A percentile compares a stretch with the other conserved stretches of the same genome.
phyloP scores from a whole-genome alignment of 2,797 vertebrate genomes.

The Acestrorhynchus altus region DNA sequence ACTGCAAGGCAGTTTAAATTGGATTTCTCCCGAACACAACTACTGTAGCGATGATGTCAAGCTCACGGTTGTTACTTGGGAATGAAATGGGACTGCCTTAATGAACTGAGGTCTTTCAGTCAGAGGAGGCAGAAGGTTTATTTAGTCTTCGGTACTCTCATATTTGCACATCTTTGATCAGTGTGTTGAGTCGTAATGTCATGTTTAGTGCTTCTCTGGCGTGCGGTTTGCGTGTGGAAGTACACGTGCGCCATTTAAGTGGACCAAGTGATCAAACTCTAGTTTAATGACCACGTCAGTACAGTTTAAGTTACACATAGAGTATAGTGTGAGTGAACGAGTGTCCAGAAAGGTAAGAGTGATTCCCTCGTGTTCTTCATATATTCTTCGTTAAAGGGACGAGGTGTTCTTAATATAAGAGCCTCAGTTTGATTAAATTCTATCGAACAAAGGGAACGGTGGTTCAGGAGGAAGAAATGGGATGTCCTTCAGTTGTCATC shows the following conservation, averaged over 20 bases:
- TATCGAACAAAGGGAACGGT: neutral
- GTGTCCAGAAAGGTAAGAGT: slow-evolving; percentile 19
- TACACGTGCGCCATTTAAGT: slow-evolving; percentile 26
- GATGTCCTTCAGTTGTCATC: no score
- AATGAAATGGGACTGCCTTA: slow-evolving; percentile 51
- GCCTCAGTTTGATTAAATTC: no score
- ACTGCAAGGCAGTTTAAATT: slow-evolving; percentile 62
- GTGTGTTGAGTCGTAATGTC: slow-evolving; percentile 33
- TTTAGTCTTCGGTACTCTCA: slow-evolving; percentile 33
- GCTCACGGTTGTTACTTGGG: slow-evolving; percentile 30
- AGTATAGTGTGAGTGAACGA: slow-evolving; percentile 1
- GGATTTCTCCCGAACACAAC: slow-evolving; percentile 49
- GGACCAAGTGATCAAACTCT: slow-evolving; percentile 51
- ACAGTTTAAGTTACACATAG: neutral
- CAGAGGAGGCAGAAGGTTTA: slow-evolving; percentile 23
- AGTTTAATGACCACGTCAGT: slow-evolving; percentile 21
- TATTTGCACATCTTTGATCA: slow-evolving; percentile 41
- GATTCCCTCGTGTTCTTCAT: slow-evolving; percentile 18
- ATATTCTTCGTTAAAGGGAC: slow-evolving; percentile 17
- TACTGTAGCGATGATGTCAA: slow-evolving; percentile 40
- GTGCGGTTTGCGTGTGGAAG: slow-evolving; percentile 37
- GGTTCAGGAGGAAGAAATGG: no score
- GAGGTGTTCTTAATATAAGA: slow-evolving; percentile 5
- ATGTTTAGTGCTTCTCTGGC: slow-evolving; percentile 19
- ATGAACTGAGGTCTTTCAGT: slow-evolving; percentile 38